A percentile compares a stretch with the other conserved stretches of the same genome.
These are phyloP conservation scores for Neoarius graeffei DNA, from an alignment of 2,113 vertebrate species.

Conservation along the genomic window DNA sequence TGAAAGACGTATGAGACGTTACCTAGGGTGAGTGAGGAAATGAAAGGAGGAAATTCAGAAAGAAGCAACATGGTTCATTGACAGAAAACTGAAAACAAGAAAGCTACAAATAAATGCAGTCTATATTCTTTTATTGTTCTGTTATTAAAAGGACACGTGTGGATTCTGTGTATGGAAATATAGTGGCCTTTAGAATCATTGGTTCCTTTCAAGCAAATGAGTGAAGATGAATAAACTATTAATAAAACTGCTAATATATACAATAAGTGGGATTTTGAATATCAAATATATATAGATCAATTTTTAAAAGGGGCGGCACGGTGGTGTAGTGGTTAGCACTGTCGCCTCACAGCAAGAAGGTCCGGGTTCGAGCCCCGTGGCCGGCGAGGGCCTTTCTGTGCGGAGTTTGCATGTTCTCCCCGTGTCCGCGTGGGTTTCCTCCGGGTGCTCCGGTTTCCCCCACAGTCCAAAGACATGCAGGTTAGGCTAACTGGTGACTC, in stretches of 20 bases:
- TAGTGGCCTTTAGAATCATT: background rate
- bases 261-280: background rate
- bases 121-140: background rate
- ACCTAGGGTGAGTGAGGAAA: background rate
- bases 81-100: background rate
- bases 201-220: background rate
- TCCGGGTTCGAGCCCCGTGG: too few species aligned
- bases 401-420: too few species aligned
- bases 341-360: too few species aligned
- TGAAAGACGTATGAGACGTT: conserved; percentile 47
- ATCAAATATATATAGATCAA: background rate
- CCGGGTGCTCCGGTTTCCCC: too few species aligned
- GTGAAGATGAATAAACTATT: background rate
- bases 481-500: too few species aligned
- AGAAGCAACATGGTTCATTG: background rate
- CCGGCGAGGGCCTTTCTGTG: too few species aligned
- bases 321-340: too few species aligned
- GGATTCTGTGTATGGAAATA: background rate
- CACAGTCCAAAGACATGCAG: too few species aligned
- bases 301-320: too few species aligned
- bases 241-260: background rate
- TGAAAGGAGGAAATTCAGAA: background rate
- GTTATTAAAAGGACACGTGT: background rate
- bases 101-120: background rate
- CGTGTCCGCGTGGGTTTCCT: too few species aligned